These are phyloP conservation scores for Crotalus helleri DNA, from an alignment of 2,113 vertebrate genomes.

Conservation along the genomic window DNA sequence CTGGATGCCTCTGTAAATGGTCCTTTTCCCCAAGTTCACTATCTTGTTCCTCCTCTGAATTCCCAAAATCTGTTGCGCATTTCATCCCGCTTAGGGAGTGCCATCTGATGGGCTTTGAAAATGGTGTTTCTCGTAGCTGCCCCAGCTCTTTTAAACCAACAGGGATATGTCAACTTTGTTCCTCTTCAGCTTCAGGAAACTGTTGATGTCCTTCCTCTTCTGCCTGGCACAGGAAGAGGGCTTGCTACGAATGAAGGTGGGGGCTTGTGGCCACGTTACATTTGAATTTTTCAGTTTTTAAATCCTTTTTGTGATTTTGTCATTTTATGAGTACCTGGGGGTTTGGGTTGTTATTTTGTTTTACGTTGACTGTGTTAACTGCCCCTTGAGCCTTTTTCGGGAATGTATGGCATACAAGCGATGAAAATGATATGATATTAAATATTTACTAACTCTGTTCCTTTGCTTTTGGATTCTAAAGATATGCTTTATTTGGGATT, in stretches of 20 bases:
- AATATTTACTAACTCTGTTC: neutral
- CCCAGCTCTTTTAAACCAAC: neutral
- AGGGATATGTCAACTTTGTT: neutral
- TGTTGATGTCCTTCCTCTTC: neutral
- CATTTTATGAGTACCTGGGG: neutral
- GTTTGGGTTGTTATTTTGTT: neutral
- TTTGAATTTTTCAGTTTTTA: neutral
- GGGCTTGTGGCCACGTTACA: neutral
- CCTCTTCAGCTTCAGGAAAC: neutral
- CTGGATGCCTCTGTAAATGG: neutral
- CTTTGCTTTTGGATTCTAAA: neutral
- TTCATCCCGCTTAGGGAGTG: neutral
- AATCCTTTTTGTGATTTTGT: neutral
- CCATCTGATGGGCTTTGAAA: neutral
- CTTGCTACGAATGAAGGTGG: neutral
- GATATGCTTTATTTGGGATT: neutral
- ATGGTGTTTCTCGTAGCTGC: neutral
- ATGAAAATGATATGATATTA: neutral
- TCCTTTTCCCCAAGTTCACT: neutral
- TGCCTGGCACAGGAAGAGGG: neutral
- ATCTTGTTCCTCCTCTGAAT: neutral
- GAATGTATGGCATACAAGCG: neutral
- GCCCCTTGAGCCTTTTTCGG: neutral
- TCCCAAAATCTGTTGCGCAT: neutral
- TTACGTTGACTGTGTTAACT: neutral